These are phyloP conservation scores for Drosophila malerkotliana DNA, from an alignment of 1,140 invertebrate species.

Conservation along the genomic window DNA sequence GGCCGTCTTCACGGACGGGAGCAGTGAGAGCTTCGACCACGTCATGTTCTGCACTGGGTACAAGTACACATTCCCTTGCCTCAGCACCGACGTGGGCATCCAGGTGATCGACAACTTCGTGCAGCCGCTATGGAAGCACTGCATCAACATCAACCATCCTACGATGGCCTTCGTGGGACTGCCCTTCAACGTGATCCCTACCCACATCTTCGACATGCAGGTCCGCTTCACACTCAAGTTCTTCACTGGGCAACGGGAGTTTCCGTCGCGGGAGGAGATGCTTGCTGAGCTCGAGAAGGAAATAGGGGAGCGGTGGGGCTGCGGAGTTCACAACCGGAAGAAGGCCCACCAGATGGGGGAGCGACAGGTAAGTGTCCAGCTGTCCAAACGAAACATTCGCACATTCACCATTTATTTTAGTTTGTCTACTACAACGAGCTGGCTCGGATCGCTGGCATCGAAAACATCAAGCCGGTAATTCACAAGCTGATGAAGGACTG, in stretches of 20 bases:
- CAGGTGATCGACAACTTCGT: slow-evolving; percentile 91
- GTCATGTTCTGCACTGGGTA: slow-evolving; percentile 94
- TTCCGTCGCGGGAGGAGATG: slow-evolving; percentile 90
- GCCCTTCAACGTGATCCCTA: slow-evolving; percentile 91
- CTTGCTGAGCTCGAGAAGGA: slow-evolving; percentile 87
- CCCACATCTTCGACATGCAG: slow-evolving; percentile 94
- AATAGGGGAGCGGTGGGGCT: slow-evolving; percentile 85
- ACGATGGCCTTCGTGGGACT: slow-evolving; percentile 92
- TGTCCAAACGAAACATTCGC: not conserved
- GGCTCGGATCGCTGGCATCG: slow-evolving; percentile 86
- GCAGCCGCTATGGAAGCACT: slow-evolving; percentile 94
- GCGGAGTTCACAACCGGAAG: slow-evolving; percentile 85
- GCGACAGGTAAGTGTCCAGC: slow-evolving; percentile 85
- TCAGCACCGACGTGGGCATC: slow-evolving; percentile 89
- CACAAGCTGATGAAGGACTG: slow-evolving; percentile 89
- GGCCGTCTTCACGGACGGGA: slow-evolving; percentile 87
- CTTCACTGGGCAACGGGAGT: slow-evolving; percentile 86
- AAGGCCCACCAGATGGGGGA: slow-evolving; percentile 91
- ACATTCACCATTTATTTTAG: slow-evolving; percentile 69
- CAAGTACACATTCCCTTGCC: slow-evolving; percentile 92
- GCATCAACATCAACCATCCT: slow-evolving; percentile 91
- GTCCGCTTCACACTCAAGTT: slow-evolving; percentile 89
- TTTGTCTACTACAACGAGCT: slow-evolving; percentile 90
- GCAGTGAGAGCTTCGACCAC: slow-evolving; percentile 87
- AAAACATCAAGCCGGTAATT: slow-evolving; percentile 87